These are phyloP conservation scores for Picathartes gymnocephalus DNA, from an alignment of 2,113 vertebrate species.

Conservation along the genomic window DNA sequence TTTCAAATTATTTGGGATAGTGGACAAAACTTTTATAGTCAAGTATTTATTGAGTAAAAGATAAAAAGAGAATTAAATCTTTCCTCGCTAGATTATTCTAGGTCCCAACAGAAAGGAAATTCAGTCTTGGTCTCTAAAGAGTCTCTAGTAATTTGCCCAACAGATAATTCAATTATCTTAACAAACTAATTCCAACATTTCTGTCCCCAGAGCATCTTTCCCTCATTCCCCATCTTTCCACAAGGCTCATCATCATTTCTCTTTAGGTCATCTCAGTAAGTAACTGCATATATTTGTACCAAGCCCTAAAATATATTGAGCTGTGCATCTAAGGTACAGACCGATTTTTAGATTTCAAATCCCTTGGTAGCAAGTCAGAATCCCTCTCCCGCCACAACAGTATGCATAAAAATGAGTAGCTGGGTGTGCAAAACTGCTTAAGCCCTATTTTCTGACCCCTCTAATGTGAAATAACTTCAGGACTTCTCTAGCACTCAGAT, in stretches of 20 bases:
- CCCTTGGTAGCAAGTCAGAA: not conserved
- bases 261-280: not conserved
- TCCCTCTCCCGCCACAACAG: not conserved
- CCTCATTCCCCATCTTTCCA: not conserved
- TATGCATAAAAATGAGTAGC: not conserved
- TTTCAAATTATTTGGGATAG: not conserved
- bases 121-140: conserved; percentile 27
- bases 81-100: not conserved
- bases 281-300: not conserved
- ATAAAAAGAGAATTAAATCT: conserved; percentile 9
- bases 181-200: not conserved
- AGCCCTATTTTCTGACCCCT: not conserved
- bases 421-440: not conserved
- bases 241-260: not conserved
- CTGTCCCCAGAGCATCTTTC: conserved; percentile 19
- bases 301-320: not conserved
- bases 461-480: not conserved
- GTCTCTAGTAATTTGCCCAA: conserved; percentile 30
- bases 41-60: not conserved
- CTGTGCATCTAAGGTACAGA: not conserved
- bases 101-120: conserved; percentile 24
- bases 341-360: not conserved
- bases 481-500: not conserved
- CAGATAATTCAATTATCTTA: conserved; percentile 48
- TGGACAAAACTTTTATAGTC: not conserved